phyloP scores from a whole-genome alignment of 2,797 vertebrate species.

The Cryptoprocta ferox region DNA sequence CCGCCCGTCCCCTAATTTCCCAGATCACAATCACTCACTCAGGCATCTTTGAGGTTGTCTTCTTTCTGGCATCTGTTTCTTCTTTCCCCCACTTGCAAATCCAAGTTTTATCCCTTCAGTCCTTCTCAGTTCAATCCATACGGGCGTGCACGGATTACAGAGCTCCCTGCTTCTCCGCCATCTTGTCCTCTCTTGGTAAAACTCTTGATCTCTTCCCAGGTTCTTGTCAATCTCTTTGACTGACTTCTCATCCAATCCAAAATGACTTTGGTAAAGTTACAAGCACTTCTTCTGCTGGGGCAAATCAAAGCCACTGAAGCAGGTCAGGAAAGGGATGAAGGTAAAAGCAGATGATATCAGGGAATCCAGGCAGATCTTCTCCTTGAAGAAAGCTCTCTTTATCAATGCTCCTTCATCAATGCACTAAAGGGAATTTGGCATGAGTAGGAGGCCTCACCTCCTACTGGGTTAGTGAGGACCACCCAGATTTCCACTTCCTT shows the following conservation, averaged over 20 bases:
- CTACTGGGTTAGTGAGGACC: constrained; percentile 27
- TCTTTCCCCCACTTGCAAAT: too few species aligned
- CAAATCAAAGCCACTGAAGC: neutral
- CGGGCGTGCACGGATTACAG: too few species aligned
- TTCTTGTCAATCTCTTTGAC: constrained; percentile 37
- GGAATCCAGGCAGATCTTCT: constrained; percentile 1
- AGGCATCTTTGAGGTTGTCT: too few species aligned
- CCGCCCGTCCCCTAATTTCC: too few species aligned
- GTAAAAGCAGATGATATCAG: rapidly evolving
- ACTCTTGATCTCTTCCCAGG: neutral
- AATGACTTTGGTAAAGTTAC: neutral
- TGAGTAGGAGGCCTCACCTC: neutral
- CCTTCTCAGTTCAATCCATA: too few species aligned
- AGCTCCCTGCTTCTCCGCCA: too few species aligned
- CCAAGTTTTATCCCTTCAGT: too few species aligned
- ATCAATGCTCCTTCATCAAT: constrained; percentile 70
- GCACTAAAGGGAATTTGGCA: neutral
- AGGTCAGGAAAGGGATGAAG: neutral
- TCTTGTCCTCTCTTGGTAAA: too few species aligned
- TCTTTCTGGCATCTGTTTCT: too few species aligned
- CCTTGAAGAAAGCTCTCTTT: neutral
- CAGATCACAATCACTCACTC: too few species aligned
- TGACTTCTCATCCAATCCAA: constrained; percentile 72
- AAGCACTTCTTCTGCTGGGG: neutral
- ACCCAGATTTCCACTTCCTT: neutral